A percentile compares a stretch with the other conserved stretches of the same genome.
Conservation (phyloP, 1,140 invertebrate genomes). For the Aleiodes sp. region DNA sequence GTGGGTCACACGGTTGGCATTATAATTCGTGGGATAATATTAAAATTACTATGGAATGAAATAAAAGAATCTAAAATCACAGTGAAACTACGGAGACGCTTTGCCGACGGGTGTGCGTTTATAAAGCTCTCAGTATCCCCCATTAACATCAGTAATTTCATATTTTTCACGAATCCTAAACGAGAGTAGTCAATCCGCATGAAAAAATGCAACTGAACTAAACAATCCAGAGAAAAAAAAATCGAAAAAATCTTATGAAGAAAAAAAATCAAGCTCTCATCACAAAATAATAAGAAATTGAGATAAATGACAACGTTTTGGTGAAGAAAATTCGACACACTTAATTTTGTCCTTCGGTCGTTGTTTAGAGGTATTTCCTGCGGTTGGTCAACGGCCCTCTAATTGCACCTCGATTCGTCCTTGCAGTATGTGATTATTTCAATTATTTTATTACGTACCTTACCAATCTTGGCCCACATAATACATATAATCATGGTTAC, state of each 20-base stretch:
- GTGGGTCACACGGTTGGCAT: conserved; percentile 36
- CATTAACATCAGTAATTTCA: neutral
- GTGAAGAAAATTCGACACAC: conserved; percentile 10
- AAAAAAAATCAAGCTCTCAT: neutral
- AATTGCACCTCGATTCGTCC: conserved; percentile 41
- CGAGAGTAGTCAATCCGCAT: too few relatives aligned
- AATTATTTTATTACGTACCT: conserved; percentile 60
- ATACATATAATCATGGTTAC: conserved; percentile 56
- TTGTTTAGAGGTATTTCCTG: conserved; percentile 9
- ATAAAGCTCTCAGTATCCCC: conserved; percentile 17
- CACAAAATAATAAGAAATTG: neutral
- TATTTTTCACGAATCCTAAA: too few relatives aligned
- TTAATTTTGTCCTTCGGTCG: conserved; percentile 26
- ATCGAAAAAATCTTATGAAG: neutral
- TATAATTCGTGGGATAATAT: conserved; percentile 63
- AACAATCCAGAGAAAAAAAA: neutral
- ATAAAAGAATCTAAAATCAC: conserved; percentile 49
- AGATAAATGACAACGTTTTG: conserved; percentile 4
- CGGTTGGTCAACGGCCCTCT: conserved; percentile 36
- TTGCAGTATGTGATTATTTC: conserved; percentile 56
- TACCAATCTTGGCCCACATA: conserved; percentile 55
- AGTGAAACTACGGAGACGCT: conserved; percentile 32
- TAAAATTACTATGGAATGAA: conserved; percentile 59
- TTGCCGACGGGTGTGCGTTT: neutral
- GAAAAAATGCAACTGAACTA: too few relatives aligned